Conservation (phyloP, 1,140 invertebrate species). For the Zelostemma sp. region DNA sequence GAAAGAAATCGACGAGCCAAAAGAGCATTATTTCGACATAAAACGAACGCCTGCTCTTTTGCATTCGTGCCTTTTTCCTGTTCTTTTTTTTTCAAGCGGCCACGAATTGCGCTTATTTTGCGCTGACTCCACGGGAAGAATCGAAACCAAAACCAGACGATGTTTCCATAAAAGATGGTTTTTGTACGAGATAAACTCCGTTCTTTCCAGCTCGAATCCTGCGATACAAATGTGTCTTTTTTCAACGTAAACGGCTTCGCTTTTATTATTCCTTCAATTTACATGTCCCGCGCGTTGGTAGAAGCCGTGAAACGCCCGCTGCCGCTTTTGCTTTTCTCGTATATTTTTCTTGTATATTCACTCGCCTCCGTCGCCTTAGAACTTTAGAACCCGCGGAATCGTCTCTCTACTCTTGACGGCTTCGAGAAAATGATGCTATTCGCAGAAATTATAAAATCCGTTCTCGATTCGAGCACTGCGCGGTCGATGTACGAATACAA, state of each 20-base stretch:
- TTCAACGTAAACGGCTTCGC: too few relatives aligned
- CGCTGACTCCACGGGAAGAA: slow-evolving; percentile 5
- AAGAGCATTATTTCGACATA: too few relatives aligned
- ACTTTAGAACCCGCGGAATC: slow-evolving; percentile 11
- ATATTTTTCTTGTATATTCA: slow-evolving; percentile 14
- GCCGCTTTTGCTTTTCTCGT: slow-evolving; percentile 6
- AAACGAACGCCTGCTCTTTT: slow-evolving; percentile 19
- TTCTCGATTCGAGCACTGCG: slow-evolving; percentile 14
- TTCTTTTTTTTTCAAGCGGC: neutral
- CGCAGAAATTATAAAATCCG: too few relatives aligned
- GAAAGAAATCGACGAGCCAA: too few relatives aligned
- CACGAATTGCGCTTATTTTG: slow-evolving; percentile 6
- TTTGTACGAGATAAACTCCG: too few relatives aligned
- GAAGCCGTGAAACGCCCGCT: slow-evolving; percentile 33
- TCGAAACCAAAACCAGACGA: slow-evolving; percentile 2
- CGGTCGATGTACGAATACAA: slow-evolving; percentile 36
- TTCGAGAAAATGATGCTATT: slow-evolving; percentile 35
- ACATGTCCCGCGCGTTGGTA: slow-evolving; percentile 46
- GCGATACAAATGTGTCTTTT: too few relatives aligned
- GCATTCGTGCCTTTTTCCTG: neutral
- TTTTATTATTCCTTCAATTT: slow-evolving; percentile 64
- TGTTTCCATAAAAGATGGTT: too few relatives aligned
- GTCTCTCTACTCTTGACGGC: slow-evolving; percentile 8
- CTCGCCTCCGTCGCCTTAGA: slow-evolving; percentile 10
- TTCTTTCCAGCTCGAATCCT: too few relatives aligned